Base-by-base conservation (phyloP, 2,113 vertebrate species). In the Silurus glanis region DNA sequence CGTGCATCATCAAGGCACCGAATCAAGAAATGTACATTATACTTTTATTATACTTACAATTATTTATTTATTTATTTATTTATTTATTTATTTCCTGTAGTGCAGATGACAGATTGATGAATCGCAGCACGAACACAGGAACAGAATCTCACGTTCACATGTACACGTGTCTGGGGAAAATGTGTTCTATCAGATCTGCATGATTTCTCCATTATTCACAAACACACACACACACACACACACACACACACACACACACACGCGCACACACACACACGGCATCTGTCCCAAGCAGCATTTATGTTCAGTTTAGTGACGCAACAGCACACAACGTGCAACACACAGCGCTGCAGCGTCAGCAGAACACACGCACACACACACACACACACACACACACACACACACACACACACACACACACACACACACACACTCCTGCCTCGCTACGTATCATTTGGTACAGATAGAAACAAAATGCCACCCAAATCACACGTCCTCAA, bases 201-300 rank as follows among this genome's bases (percentile, higher is more conserved):
- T 75, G 72, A 23, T 75, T 2, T 51, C 19, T 75, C 47, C 72
- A 75, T 51, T 75, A n/a, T 51, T 75, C 72, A 75, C n/a, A n/a
- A n/a, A n/a, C 2, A 4, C 16, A n/a, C 47, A 5, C 19, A 37
- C 37, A 37, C 37, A 37, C 37, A 37, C 37, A 37, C 37, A 37
- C 59, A 21, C 59, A 58, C 56, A 58, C 56, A 58, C 17, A 61
- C 16, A 61, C 55, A 61, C 19, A 21, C 59, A 58, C 56, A 58
- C 14, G 5, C 56, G 16, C 56, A 58, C 56, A 58, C 61, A 21
- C 19, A 58, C 13, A 58, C 13, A 12, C 13, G 17, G 14, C 12
- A 23, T 76, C 21, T 53, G 74, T 53, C 16, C 49, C 12, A 12
- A 75, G 47, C 21, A 7, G n/a, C 16, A 37, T 19, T 37, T 59